phyloP scores from a whole-genome alignment of 1,140 invertebrate species.

The Gerris buenoi region DNA sequence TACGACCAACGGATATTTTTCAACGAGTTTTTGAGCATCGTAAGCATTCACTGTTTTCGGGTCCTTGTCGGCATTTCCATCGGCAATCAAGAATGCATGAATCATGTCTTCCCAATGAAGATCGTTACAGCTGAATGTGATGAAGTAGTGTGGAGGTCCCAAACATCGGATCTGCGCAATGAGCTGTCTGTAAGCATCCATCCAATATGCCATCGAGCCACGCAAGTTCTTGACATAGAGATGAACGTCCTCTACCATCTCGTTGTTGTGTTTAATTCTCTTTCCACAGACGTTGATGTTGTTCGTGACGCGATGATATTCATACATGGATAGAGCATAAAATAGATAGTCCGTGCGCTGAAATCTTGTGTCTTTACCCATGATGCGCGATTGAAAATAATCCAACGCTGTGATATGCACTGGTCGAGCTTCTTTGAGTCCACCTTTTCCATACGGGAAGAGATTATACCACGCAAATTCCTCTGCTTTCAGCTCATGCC shows the following conservation, averaged over 20 bases:
- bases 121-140: conserved; percentile 6
- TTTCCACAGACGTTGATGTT: too few species aligned
- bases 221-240: too few species aligned
- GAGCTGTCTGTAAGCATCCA: not conserved
- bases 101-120: conserved; percentile 9
- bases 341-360: too few species aligned
- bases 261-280: too few species aligned
- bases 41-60: not conserved
- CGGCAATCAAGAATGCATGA: conserved; percentile 7
- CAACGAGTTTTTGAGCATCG: conserved; percentile 1
- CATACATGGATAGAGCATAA: too few species aligned
- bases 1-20: conserved; percentile 9
- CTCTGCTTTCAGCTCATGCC: too few species aligned
- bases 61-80: conserved; percentile 5
- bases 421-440: too few species aligned
- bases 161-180: conserved; percentile 4
- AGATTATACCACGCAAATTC: too few species aligned
- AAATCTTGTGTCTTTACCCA: not conserved
- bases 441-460: too few species aligned
- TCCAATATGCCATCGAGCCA: not conserved
- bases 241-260: too few species aligned
- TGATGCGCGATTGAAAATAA: not conserved
- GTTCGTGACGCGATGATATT: too few species aligned
- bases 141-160: conserved; percentile 3
- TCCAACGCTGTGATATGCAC: not conserved